These are phyloP conservation scores for Hydroisotoma schaefferi DNA, from an alignment of 2,888 invertebrate genomes.

Conservation along the genomic window DNA sequence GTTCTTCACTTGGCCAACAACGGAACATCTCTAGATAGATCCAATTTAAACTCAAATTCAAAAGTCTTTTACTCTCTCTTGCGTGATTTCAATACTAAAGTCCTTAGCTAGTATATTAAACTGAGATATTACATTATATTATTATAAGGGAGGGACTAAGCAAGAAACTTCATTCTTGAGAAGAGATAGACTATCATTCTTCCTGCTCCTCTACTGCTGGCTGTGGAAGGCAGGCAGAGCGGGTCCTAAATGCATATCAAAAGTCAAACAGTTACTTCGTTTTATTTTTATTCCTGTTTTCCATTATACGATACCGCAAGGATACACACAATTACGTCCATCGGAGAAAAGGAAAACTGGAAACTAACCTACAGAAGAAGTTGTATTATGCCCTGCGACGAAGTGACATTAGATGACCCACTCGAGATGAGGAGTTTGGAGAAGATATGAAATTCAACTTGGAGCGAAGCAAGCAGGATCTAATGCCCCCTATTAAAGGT, in stretches of 20 bases:
- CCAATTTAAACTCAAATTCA: slow-evolving; percentile 48
- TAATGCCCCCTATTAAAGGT: slow-evolving; percentile 4
- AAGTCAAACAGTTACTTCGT: slow-evolving; percentile 8
- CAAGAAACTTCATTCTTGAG: too few relatives aligned
- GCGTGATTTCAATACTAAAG: slow-evolving; percentile 45
- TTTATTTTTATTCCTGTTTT: background rate
- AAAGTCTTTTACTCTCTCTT: slow-evolving; percentile 45
- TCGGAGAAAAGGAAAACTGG: background rate
- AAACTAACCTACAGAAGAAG: background rate
- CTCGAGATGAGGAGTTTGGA: background rate
- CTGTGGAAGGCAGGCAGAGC: background rate
- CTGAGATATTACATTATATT: too few relatives aligned
- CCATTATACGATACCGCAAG: background rate
- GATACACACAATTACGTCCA: background rate
- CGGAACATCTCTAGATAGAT: slow-evolving; percentile 38
- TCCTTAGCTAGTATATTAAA: background rate
- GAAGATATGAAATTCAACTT: background rate
- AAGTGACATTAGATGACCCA: background rate
- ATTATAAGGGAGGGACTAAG: too few relatives aligned
- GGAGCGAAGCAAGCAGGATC: background rate
- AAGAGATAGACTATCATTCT: background rate
- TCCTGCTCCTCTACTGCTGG: background rate
- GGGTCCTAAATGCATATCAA: slow-evolving; percentile 12
- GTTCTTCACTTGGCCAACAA: slow-evolving; percentile 12
- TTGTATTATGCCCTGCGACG: background rate